A percentile compares a stretch with the other conserved stretches of the same genome.
phyloP scores from a whole-genome alignment of 2,888 invertebrate genomes.

The Anthophora plumipes region DNA sequence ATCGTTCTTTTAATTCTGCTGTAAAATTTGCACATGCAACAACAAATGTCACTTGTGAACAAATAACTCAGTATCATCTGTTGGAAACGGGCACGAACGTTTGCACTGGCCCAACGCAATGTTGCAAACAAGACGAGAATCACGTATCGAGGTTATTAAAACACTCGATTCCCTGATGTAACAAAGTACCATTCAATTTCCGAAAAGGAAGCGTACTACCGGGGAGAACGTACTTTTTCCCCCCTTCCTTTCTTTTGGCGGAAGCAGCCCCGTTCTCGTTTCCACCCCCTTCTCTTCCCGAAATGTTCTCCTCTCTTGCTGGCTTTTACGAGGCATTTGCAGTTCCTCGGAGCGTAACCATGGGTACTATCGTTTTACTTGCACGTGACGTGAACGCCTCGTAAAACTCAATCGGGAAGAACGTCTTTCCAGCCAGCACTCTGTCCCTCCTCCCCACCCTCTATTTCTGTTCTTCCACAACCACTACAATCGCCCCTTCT shows the following conservation, averaged over 20 bases:
- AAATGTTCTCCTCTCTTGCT: slow-evolving; percentile 67
- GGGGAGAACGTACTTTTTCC: not conserved
- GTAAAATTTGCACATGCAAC: too few species aligned
- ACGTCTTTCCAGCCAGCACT: slow-evolving; percentile 45
- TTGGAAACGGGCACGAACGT: too few species aligned
- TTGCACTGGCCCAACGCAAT: too few species aligned
- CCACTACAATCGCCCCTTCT: not conserved
- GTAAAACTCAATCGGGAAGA: slow-evolving; percentile 72
- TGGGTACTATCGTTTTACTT: slow-evolving; percentile 67
- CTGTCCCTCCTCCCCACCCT: too few species aligned
- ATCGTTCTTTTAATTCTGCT: too few species aligned
- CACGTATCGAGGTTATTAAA: not conserved
- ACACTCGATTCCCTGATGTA: not conserved
- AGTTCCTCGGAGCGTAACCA: slow-evolving; percentile 65
- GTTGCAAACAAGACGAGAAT: too few species aligned
- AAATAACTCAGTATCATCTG: too few species aligned
- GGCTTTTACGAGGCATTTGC: slow-evolving; percentile 73
- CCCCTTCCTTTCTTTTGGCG: not conserved
- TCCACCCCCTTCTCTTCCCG: slow-evolving; percentile 18
- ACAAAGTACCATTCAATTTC: not conserved
- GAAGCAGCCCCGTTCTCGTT: slow-evolving; percentile 40
- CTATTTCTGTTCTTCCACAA: too few species aligned
- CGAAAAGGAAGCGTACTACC: not conserved
- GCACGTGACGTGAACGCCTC: slow-evolving; percentile 69
- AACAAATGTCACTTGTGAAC: too few species aligned